Conservation (phyloP, 2,888 invertebrate genomes). For the Diarsia brunnea region DNA sequence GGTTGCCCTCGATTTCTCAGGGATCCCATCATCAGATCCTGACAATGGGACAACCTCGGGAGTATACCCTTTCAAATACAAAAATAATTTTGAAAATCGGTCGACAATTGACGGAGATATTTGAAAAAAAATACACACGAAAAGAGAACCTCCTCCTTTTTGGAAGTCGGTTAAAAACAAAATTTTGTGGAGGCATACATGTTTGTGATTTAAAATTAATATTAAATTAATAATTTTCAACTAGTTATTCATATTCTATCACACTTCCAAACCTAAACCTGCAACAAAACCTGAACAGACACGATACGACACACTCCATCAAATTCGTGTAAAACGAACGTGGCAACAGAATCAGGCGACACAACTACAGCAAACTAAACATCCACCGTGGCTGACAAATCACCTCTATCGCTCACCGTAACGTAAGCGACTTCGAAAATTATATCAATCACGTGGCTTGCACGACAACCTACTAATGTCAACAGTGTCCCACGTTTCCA, state of each 20-base stretch:
- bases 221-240: not conserved
- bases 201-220: not conserved
- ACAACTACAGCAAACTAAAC: slow-evolving; percentile 19
- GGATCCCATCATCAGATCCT: too few relatives aligned
- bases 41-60: too few relatives aligned
- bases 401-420: slow-evolving; percentile 56
- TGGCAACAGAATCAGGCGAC: slow-evolving; percentile 15
- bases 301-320: slow-evolving; percentile 6
- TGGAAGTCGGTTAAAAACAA: too few relatives aligned
- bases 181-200: not conserved
- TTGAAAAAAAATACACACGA: too few relatives aligned
- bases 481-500: slow-evolving; percentile 64
- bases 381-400: slow-evolving; percentile 52
- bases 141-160: too few relatives aligned
- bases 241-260: too few relatives aligned
- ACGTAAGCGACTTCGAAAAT: slow-evolving; percentile 60
- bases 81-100: too few relatives aligned
- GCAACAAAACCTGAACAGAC: not conserved
- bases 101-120: too few relatives aligned
- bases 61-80: too few relatives aligned
- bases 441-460: slow-evolving; percentile 63
- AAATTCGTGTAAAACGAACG: slow-evolving; percentile 8
- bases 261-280: not conserved
- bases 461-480: slow-evolving; percentile 69
- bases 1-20: too few relatives aligned